These are phyloP conservation scores for Pholis gunnellus DNA, from an alignment of 2,113 vertebrate genomes.

Conservation along the genomic window DNA sequence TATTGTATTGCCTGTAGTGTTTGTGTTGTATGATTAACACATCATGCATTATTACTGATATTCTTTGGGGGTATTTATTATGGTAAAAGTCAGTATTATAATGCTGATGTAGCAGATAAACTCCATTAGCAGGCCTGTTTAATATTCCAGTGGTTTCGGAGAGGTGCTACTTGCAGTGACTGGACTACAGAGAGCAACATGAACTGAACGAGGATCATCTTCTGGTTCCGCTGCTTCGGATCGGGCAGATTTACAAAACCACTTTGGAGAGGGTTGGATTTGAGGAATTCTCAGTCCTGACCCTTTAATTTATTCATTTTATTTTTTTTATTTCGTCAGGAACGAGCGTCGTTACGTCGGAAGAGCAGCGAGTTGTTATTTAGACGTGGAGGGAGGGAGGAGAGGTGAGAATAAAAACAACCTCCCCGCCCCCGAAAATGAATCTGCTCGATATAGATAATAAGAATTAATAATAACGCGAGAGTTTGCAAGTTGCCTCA, in stretches of 20 bases:
- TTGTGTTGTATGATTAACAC: conserved; percentile 7
- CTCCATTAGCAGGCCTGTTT: background rate
- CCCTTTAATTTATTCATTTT: conserved; percentile 35
- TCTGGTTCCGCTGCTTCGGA: background rate
- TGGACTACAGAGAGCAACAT: conserved; percentile 30
- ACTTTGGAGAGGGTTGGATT: conserved; percentile 65
- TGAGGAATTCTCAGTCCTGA: conserved; percentile 73
- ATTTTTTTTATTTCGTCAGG: conserved; percentile 65
- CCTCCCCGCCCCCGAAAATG: conserved; percentile 42
- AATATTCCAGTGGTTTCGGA: conserved; percentile 34
- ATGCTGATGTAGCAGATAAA: background rate
- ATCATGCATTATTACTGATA: conserved; percentile 31
- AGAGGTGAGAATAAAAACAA: background rate
- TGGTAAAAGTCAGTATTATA: background rate
- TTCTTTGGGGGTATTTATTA: conserved; percentile 8
- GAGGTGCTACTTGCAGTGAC: conserved; percentile 11
- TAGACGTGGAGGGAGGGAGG: no score
- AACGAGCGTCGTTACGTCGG: conserved; percentile 81
- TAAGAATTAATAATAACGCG: conserved; percentile 87
- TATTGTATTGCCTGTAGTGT: conserved; percentile 1
- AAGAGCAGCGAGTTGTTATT: conserved; percentile 65
- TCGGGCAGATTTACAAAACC: conserved; percentile 52
- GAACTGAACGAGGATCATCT: no score
- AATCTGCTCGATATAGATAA: conserved; percentile 64
- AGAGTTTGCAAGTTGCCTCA: conserved; percentile 86